Base-by-base conservation (phyloP, 1,140 invertebrate genomes). In the Drosophila dunni region DNA sequence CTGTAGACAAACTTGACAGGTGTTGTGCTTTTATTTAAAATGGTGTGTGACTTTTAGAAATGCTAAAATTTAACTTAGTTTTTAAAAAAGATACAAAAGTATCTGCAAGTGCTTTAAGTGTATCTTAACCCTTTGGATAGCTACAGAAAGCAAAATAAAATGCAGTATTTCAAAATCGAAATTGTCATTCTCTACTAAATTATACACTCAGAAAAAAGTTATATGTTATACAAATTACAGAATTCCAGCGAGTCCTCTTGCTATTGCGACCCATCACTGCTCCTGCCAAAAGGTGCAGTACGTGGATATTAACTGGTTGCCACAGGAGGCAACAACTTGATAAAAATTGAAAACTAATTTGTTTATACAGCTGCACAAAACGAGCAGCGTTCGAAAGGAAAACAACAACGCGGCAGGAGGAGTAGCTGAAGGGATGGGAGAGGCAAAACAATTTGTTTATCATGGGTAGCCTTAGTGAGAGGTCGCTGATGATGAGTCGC, bases 331-430 rank as follows among this genome's bases (percentile, higher is more conserved):
- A 61, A 81, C 54, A 85, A 86, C 75, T 86, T 86, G 71, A 79
- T 88, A 79, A 88, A 89, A 88, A 54, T 84, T 84, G 84, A 78
- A 82, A 88, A 91, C 88, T 91, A 91, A 91, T 91, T 91, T 91
- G 88, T 91, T 91, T 91, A 91, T 77, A 88, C 88, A 91, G 88
- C 88, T 91, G 88, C 88, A 88, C 50, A 78, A 88, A 89, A 75
- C 77, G 80, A 88, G 80, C 84, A 88, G 64, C 80, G 74, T 50
- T 65, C 62, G 80, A 74, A 89, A 81, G 64, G 74, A 78, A 80
- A 88, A 89, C 83, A 86, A 83, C 64, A 34, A 51, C 24, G 42
- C 5, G n/a, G 45, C 34, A 64, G 48, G 53, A 64, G 73, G 10
- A 38, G 36, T 29, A 29, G 24, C 24, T 29, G 24, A 24, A 34